phyloP scores from a whole-genome alignment of 2,888 invertebrate species.

The Eucera pruinosa region DNA sequence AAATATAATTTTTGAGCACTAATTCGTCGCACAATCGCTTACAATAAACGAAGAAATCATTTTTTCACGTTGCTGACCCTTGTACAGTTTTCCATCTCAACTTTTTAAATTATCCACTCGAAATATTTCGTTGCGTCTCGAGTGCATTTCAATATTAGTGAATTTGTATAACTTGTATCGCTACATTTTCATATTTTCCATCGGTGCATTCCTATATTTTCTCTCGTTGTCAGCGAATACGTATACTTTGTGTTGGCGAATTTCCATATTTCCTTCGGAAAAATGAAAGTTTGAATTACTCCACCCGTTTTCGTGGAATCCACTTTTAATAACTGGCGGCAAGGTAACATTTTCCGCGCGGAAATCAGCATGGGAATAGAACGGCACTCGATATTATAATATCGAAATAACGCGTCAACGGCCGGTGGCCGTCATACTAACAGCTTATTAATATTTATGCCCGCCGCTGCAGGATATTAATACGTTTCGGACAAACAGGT shows the following conservation, averaged over 20 bases:
- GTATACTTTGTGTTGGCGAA: too few species aligned
- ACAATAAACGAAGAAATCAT: too few species aligned
- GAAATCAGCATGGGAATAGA: constrained; percentile 8
- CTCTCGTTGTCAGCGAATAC: too few species aligned
- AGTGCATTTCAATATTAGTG: too few species aligned
- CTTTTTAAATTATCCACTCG: background rate
- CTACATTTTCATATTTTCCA: too few species aligned
- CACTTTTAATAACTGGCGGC: background rate
- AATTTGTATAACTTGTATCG: too few species aligned
- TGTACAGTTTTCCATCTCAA: too few species aligned
- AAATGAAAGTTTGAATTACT: constrained; percentile 3
- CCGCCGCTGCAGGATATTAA: constrained; percentile 44
- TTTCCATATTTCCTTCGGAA: too few species aligned
- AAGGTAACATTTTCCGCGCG: background rate
- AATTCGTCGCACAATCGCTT: too few species aligned
- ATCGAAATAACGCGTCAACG: constrained; percentile 24
- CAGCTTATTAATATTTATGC: constrained; percentile 56
- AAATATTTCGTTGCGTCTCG: too few species aligned
- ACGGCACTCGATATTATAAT: constrained; percentile 17
- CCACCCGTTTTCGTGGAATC: background rate
- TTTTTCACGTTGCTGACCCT: too few species aligned
- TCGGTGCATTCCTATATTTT: background rate
- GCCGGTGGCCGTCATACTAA: constrained; percentile 6
- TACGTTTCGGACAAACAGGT: constrained; percentile 52
- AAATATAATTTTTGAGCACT: too few species aligned